Conservation (phyloP, 64 coral and sea anemone species). For the Stichodactyla mertensii region DNA sequence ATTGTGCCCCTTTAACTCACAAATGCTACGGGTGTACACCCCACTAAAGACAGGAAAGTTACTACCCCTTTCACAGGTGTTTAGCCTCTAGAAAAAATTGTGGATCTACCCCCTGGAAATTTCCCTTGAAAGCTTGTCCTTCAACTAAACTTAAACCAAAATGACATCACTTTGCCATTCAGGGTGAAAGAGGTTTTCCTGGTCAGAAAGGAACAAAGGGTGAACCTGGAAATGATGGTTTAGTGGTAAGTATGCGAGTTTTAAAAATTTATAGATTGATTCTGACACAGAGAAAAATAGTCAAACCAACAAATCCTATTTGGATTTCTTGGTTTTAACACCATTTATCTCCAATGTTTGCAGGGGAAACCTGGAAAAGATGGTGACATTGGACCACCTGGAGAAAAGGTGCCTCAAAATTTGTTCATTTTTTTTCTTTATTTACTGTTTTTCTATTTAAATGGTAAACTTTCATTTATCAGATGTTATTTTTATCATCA, state of each 20-base stretch:
- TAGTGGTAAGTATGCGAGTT: background rate
- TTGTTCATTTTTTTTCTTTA: background rate
- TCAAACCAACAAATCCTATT: background rate
- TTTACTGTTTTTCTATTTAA: background rate
- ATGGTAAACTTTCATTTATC: too few relatives aligned
- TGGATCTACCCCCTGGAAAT: too few relatives aligned
- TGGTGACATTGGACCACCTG: conserved; percentile 8
- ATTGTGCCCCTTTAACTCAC: too few relatives aligned
- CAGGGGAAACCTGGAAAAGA: conserved; percentile 24
- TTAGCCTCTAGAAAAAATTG: too few relatives aligned
- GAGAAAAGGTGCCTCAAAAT: background rate
- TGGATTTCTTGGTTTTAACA: background rate
- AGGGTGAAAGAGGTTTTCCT: conserved; percentile 36
- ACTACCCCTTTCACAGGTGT: too few relatives aligned
- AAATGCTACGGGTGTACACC: too few relatives aligned
- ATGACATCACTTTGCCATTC: background rate
- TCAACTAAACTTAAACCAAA: too few relatives aligned
- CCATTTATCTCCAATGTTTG: background rate
- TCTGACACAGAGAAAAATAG: background rate
- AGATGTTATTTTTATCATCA: too few relatives aligned
- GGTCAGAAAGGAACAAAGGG: conserved; percentile 19
- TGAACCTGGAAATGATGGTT: conserved; percentile 32
- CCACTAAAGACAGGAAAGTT: too few relatives aligned
- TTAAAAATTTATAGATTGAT: background rate
- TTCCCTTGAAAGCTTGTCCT: too few relatives aligned